phyloP scores from a whole-genome alignment of 2,888 invertebrate species.

The Craniophora ligustri region DNA sequence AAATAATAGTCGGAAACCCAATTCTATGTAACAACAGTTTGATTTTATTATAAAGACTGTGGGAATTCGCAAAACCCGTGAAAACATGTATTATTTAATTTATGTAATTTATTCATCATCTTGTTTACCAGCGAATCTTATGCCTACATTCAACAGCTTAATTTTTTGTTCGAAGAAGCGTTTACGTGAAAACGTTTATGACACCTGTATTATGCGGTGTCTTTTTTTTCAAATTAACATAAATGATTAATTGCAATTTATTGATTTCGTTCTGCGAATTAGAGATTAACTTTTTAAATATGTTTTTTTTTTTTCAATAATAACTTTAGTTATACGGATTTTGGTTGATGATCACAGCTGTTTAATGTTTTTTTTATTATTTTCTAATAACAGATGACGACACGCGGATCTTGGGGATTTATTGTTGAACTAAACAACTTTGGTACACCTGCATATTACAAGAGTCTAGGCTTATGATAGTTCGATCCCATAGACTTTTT shows the following conservation, averaged over 20 bases:
- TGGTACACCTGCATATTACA: too few species aligned
- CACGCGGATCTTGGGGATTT: too few species aligned
- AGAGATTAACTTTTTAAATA: too few species aligned
- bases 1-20: too few species aligned
- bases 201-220: constrained; percentile 9
- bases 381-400: too few species aligned
- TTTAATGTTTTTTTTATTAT: too few species aligned
- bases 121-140: not conserved
- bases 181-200: constrained; percentile 4
- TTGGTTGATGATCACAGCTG: too few species aligned
- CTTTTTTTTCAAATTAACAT: constrained; percentile 7
- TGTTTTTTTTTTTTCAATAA: too few species aligned
- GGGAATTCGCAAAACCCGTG: constrained; percentile 13
- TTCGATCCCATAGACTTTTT: too few species aligned
- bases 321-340: too few species aligned
- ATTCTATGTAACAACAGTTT: not conserved
- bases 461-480: too few species aligned
- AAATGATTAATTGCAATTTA: not conserved
- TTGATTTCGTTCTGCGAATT: not conserved
- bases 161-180: not conserved
- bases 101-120: constrained; percentile 8
- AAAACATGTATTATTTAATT: constrained; percentile 6
- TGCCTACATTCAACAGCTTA: not conserved
- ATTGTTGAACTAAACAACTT: too few species aligned
- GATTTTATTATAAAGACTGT: constrained; percentile 9